A percentile compares a stretch with the other conserved stretches of the same genome.
Conservation (phyloP, 2,888 invertebrate species). For the Leptothorax acervorum region DNA sequence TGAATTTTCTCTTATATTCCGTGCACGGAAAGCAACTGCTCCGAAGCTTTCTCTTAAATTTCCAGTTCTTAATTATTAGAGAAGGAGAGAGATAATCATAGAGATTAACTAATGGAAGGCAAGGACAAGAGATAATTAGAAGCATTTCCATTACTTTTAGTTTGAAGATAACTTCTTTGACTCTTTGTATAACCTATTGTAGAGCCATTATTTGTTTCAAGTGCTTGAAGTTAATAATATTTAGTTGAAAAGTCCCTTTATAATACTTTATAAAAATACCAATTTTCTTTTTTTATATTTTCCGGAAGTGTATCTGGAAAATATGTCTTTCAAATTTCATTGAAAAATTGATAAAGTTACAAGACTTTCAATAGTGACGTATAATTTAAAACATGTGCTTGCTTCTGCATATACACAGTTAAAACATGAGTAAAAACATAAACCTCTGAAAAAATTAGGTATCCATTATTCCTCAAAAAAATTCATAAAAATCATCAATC, state of each 20-base stretch:
- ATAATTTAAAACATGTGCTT: background rate
- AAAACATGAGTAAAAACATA: background rate
- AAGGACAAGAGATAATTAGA: background rate
- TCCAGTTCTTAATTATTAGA: background rate
- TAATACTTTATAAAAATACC: background rate
- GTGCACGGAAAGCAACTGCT: background rate
- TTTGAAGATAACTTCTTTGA: background rate
- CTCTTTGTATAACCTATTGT: background rate
- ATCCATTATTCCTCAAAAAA: background rate
- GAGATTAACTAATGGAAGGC: slow-evolving; percentile 1
- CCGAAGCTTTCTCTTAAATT: slow-evolving; percentile 12
- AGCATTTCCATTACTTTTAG: slow-evolving; percentile 2
- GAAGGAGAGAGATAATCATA: background rate
- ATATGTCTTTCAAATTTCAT: background rate
- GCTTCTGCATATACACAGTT: too few species aligned
- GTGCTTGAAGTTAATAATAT: background rate
- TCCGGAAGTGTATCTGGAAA: background rate
- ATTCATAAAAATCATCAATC: slow-evolving; percentile 2
- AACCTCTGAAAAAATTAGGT: background rate
- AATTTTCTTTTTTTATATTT: background rate
- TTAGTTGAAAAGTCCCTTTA: background rate
- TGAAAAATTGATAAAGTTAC: background rate
- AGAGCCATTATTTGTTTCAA: background rate
- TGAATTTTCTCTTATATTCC: background rate
- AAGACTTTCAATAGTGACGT: background rate